These are phyloP conservation scores for Montipora capitata DNA, from an alignment of 92 coral and sea anemone genomes.

Conservation along the genomic window DNA sequence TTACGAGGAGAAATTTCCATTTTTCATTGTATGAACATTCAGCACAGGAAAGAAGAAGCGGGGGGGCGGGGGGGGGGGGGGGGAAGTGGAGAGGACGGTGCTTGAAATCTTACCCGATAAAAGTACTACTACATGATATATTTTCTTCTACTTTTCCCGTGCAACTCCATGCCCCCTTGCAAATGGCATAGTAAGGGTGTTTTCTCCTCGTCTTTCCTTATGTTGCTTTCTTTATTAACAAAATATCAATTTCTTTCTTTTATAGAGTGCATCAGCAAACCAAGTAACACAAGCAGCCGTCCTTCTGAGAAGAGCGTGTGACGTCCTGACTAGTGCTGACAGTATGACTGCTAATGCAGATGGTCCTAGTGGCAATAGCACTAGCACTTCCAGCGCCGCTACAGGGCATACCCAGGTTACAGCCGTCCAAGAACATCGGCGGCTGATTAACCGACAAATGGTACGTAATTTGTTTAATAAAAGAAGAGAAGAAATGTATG, in stretches of 20 bases:
- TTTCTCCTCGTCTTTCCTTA: too few species aligned
- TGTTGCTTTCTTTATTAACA: too few species aligned
- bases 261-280: constrained; percentile 13
- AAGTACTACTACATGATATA: too few species aligned
- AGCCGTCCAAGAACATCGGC: constrained; percentile 9
- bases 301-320: constrained; percentile 25
- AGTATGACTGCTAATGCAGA: background rate
- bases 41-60: too few species aligned
- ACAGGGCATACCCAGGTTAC: background rate
- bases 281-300: constrained; percentile 14
- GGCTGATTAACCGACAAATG: constrained; percentile 23
- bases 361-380: background rate
- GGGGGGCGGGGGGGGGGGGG: too few species aligned
- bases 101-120: too few species aligned
- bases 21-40: too few species aligned
- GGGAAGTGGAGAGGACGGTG: too few species aligned
- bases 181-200: too few species aligned
- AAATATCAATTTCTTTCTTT: background rate
- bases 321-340: background rate
- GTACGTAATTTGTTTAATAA: background rate
- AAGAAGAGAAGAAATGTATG: background rate
- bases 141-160: too few species aligned
- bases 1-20: too few species aligned
- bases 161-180: too few species aligned
- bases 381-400: background rate